Evolutionary conservation across 2,797 vertebrate genomes (phyloP).

Genomic region (Galaxias olidus): DNA sequence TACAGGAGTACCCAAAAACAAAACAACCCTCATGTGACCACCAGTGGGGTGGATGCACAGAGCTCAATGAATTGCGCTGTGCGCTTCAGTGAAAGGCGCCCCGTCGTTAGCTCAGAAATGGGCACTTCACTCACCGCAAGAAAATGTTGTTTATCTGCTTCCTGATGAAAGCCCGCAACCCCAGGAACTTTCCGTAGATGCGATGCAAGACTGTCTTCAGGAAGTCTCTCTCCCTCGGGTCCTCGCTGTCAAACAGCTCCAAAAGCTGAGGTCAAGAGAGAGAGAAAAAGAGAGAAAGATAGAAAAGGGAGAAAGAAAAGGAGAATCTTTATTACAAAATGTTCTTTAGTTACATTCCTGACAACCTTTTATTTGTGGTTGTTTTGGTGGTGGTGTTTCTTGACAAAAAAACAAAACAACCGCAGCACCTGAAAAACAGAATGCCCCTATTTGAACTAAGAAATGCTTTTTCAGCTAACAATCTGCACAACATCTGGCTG

Average conservation of each 20-base stretch:
- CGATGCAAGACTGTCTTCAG: constrained; percentile 97
- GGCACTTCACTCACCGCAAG: constrained; percentile 81
- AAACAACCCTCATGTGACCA: no score
- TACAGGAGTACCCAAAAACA: no score
- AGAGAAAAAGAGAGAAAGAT: neutral
- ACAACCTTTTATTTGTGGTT: no score
- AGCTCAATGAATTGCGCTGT: neutral
- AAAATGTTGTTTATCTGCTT: constrained; percentile 99
- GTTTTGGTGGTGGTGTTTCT: no score
- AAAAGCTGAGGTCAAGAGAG: constrained; percentile 76
- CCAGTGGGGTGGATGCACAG: neutral
- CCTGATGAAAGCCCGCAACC: constrained; percentile 95
- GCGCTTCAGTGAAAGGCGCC: neutral
- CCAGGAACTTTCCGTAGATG: constrained; percentile 97
- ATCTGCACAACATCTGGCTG: neutral
- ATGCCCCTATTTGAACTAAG: no score
- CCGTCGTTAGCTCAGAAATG: neutral
- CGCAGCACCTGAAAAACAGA: no score
- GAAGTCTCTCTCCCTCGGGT: constrained; percentile 95
- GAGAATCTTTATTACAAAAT: neutral
- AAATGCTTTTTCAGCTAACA: neutral
- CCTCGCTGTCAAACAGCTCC: constrained; percentile 97
- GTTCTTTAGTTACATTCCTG: no score
- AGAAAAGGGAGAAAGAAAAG: constrained; percentile 1
- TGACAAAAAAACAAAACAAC: no score